Conservation (phyloP, 2,797 vertebrate species). For the Eospalax fontanierii region DNA sequence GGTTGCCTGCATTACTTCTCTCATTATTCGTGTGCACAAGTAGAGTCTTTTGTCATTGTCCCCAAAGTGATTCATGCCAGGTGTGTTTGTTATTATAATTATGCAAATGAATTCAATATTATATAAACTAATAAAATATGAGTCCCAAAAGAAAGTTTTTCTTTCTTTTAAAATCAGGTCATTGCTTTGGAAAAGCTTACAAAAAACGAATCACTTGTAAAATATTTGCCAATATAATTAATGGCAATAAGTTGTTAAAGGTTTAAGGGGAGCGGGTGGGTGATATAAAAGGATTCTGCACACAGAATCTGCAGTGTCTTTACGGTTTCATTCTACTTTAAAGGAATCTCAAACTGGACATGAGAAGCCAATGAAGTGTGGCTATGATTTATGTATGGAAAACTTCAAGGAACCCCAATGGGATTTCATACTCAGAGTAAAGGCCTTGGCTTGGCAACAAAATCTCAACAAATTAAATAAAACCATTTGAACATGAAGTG, state of each 20-base stretch:
- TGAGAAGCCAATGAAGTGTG: neutral
- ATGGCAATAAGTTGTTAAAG: neutral
- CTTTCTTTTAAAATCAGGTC: conserved; percentile 43
- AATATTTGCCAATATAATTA: neutral
- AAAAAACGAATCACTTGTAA: conserved; percentile 55
- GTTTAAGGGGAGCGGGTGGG: neutral
- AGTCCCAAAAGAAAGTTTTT: neutral
- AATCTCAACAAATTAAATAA: neutral
- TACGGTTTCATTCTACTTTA: neutral
- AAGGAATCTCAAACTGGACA: conserved; percentile 32
- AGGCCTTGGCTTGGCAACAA: neutral
- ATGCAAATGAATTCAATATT: conserved; percentile 46
- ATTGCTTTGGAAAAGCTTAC: conserved; percentile 58
- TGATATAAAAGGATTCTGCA: neutral
- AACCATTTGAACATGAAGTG: neutral
- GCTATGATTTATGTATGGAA: neutral
- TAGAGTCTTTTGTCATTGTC: conserved; percentile 1
- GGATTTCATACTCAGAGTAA: conserved; percentile 34
- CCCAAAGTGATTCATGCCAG: neutral
- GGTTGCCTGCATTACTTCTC: neutral
- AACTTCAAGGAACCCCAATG: conserved; percentile 3
- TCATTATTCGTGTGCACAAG: neutral
- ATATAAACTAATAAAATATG: conserved; percentile 49
- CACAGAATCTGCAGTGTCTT: neutral
- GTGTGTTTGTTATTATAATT: conserved; percentile 32